Percentiles rank a stretch among this genome's conserved stretches.
Evolutionary conservation across 2,888 invertebrate genomes (phyloP).

Genomic region (Ectemnius lituratus): DNA sequence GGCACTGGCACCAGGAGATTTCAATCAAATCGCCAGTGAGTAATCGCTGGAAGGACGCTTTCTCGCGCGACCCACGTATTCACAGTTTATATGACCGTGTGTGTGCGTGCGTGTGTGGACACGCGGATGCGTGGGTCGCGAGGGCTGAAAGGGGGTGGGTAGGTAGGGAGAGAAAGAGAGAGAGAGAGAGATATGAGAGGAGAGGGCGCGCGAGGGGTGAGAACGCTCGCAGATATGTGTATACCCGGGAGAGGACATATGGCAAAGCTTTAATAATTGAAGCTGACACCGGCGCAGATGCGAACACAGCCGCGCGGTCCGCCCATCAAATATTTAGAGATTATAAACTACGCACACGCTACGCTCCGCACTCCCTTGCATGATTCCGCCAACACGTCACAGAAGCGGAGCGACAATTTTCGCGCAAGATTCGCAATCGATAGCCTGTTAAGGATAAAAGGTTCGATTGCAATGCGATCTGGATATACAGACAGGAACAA

Average conservation of each 20-base stretch:
- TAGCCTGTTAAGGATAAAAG: background rate
- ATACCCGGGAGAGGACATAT: conserved; percentile 63
- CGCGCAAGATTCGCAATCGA: background rate
- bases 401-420: background rate
- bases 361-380: conserved; percentile 17
- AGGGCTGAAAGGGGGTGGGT: background rate
- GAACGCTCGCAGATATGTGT: conserved; percentile 13
- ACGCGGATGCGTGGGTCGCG: conserved; percentile 9
- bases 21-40: conserved; percentile 2
- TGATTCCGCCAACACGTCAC: background rate
- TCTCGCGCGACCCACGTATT: background rate
- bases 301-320: conserved; percentile 55
- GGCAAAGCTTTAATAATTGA: conserved; percentile 71
- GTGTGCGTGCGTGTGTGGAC: background rate
- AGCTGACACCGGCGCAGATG: conserved; percentile 69
- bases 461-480: background rate
- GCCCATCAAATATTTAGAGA: conserved; percentile 72
- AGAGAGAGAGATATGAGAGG: background rate
- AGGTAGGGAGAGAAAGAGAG: conserved; percentile 1
- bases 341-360: conserved; percentile 60
- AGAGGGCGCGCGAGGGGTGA: background rate
- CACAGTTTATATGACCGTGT: too few relatives aligned
- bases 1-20: conserved; percentile 1
- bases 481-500: too few relatives aligned
- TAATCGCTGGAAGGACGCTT: background rate